phyloP scores from a whole-genome alignment of 2,113 vertebrate genomes.

The Lasiurus borealis region DNA sequence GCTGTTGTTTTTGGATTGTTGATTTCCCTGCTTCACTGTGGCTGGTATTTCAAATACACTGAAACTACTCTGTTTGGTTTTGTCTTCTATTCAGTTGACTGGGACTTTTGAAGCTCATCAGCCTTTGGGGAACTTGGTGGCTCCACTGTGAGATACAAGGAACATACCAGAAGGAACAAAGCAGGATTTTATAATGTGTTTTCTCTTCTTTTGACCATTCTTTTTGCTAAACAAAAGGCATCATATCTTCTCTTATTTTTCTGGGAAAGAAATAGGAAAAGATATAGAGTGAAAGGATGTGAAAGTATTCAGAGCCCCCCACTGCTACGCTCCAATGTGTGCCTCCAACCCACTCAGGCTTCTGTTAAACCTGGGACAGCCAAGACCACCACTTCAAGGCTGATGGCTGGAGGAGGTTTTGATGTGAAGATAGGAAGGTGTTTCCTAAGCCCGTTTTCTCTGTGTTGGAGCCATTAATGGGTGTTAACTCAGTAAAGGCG shows the following conservation, averaged over 20 bases:
- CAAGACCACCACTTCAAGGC: background rate
- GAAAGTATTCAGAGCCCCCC: background rate
- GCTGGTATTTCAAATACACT: slow-evolving; percentile 60
- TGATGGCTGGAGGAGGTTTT: slow-evolving; percentile 10
- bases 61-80: background rate
- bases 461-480: slow-evolving; percentile 76
- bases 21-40: slow-evolving; percentile 44
- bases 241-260: slow-evolving; percentile 26
- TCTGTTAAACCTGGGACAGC: background rate
- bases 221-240: background rate
- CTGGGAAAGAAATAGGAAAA: background rate
- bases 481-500: slow-evolving; percentile 76
- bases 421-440: slow-evolving; percentile 19
- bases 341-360: background rate
- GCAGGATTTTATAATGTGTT: slow-evolving; percentile 46
- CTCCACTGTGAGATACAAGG: background rate
- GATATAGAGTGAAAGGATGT: background rate
- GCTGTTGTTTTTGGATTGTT: slow-evolving; percentile 41
- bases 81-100: slow-evolving; percentile 44
- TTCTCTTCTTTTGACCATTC: background rate
- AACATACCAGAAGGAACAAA: slow-evolving; percentile 47
- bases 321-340: background rate
- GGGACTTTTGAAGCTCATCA: slow-evolving; percentile 52
- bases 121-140: slow-evolving; percentile 48
- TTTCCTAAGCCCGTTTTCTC: slow-evolving; percentile 73